Evolutionary conservation across 2,113 vertebrate species (phyloP), one percentile per base, ranked within the genome.

Genomic region (Cromileptes altivelis): DNA sequence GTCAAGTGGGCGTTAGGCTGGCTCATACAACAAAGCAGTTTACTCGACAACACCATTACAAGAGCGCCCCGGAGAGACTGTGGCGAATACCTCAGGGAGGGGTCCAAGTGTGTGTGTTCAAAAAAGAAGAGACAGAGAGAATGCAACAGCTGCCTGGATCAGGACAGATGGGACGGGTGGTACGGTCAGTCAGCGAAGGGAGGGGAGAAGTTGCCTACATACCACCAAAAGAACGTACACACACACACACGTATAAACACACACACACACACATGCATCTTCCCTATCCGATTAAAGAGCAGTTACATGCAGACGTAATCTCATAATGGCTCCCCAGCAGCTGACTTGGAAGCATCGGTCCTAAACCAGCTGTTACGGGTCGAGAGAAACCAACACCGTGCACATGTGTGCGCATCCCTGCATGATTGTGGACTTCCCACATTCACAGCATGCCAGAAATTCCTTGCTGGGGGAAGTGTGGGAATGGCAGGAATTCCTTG

Each of bases 281-380:
- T 73, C 56, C 50, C 69, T 17, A 50, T 82, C 63, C 82, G 78
- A 84, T 82, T 88, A 85, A 81, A 84, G 75, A 63, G 69, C 82
- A 72, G 83, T 82, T 47, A 45, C 72, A 86, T 52, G 47, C 37
- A 25, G 56, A 23, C 71, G 15, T 87, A 79, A 85, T 87, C 75
- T 88, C 61, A 55, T 85, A 80, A 93, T 87, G 85, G 84, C 81
- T 65, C 58, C 23, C 37, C 30, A 53, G 84, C 88, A 92, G 89
- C 91, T 89, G 85, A 93, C 81, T 65, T 57, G 74, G 78, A 78
- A 55, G 17, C 47, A 4, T 49, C 15, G 13, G 19, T 57, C 52
- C 63, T 25, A 61, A 86, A 78, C 90, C 91, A 93, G 92, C 91
- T 93, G 94, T 72, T 90, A 55, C 4, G 70, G 86, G 88, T 87